phyloP scores from a whole-genome alignment of 2,113 vertebrate genomes.

The Etheostoma cragini region DNA sequence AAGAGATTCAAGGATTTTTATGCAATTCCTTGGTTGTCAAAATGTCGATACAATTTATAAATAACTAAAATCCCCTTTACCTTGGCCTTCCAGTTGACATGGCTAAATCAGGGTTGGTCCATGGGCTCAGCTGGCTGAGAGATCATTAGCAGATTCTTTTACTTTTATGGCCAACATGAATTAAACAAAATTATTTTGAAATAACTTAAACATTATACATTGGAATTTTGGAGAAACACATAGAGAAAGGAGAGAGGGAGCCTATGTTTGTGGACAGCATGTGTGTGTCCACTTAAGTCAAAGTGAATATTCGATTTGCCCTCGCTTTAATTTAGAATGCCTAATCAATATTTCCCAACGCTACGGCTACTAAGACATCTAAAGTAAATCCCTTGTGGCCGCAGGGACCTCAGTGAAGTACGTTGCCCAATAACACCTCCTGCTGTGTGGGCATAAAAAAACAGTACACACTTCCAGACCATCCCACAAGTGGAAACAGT shows the following conservation, averaged over 20 bases:
- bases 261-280: conserved; percentile 39
- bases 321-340: conserved; percentile 55
- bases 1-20: conserved; percentile 27
- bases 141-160: conserved; percentile 24
- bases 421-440: conserved; percentile 57
- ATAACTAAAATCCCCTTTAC: conserved; percentile 63
- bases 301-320: conserved; percentile 62
- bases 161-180: conserved; percentile 31
- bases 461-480: conserved; percentile 40
- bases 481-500: conserved; percentile 66
- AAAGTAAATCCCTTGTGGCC: conserved; percentile 44
- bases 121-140: conserved; percentile 32
- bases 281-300: conserved; percentile 42
- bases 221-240: conserved; percentile 19
- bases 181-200: conserved; percentile 43
- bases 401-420: conserved; percentile 56
- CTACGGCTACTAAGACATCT: conserved; percentile 58
- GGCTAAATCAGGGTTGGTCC: conserved; percentile 34
- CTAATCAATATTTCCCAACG: conserved; percentile 64
- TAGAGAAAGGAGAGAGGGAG: conserved; percentile 2
- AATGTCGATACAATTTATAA: conserved; percentile 60
- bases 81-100: conserved; percentile 51
- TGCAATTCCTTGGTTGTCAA: conserved; percentile 43
- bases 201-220: conserved; percentile 60
- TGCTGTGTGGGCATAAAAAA: conserved; percentile 64